These are phyloP conservation scores for Ovis aries DNA, from an alignment of 2,113 vertebrate genomes.

Conservation along the genomic window DNA sequence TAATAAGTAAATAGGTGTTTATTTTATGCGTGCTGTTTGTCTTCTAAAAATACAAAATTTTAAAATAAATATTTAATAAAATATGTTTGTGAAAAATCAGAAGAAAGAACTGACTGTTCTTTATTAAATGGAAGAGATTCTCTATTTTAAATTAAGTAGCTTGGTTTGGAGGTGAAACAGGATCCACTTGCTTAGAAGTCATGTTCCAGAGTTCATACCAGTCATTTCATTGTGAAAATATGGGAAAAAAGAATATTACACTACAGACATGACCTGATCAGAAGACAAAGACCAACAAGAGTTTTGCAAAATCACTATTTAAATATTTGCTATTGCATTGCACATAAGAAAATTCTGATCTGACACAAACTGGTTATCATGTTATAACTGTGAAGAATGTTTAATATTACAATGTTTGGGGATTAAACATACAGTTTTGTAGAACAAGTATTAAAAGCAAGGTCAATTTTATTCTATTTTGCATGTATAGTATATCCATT, in stretches of 20 bases:
- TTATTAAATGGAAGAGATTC: not conserved
- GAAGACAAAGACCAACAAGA: not conserved
- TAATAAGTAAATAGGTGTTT: not conserved
- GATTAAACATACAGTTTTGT: not conserved
- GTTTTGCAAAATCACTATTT: not conserved
- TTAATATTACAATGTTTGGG: not conserved
- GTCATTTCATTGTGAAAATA: not conserved
- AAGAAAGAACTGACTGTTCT: not conserved
- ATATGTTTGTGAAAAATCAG: not conserved
- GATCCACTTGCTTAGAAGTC: not conserved
- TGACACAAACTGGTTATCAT: not conserved
- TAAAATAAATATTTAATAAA: not conserved
- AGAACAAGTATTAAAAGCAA: not conserved
- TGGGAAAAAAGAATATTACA: not conserved
- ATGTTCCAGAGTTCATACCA: not conserved
- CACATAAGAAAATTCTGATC: not conserved
- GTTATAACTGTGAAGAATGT: not conserved
- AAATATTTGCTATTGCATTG: not conserved
- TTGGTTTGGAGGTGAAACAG: not conserved
- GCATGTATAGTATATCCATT: not conserved
- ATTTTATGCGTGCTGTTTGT: not conserved
- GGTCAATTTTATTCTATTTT: not conserved
- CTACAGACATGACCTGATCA: not conserved
- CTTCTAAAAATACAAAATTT: not conserved
- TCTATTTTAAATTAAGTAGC: not conserved